These are phyloP conservation scores for Leuctra nigra DNA, from an alignment of 2,888 invertebrate genomes.

Conservation along the genomic window DNA sequence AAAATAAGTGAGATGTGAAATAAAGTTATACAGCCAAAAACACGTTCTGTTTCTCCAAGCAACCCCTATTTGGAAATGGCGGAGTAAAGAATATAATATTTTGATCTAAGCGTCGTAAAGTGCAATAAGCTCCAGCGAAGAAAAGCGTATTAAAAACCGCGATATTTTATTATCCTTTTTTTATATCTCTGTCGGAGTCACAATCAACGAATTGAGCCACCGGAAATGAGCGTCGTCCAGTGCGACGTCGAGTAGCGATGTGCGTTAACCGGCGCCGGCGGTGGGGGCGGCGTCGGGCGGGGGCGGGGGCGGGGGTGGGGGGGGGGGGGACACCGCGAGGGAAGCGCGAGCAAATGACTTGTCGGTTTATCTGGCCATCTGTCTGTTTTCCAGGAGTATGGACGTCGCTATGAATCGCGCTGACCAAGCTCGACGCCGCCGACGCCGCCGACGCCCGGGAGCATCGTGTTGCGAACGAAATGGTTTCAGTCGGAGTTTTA, in stretches of 20 bases:
- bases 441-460: neutral
- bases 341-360: constrained; percentile 1
- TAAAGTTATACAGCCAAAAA: no score
- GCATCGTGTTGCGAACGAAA: neutral
- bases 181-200: neutral
- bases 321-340: neutral
- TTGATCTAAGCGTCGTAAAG: no score
- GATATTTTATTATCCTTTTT: neutral
- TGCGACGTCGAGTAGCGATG: neutral
- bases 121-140: no score
- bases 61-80: no score
- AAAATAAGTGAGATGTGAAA: no score
- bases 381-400: neutral
- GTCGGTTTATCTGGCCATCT: constrained; percentile 8
- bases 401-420: neutral
- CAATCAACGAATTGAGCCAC: neutral
- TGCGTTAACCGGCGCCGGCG: neutral
- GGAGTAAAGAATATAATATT: no score
- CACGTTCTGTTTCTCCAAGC: no score
- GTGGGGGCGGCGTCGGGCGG: neutral
- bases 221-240: neutral
- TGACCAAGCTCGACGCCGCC: neutral
- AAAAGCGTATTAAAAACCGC: no score
- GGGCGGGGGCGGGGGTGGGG: neutral
- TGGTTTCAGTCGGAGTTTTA: neutral